phyloP scores from a whole-genome alignment of 2,113 vertebrate genomes.

The Tautogolabrus adspersus region DNA sequence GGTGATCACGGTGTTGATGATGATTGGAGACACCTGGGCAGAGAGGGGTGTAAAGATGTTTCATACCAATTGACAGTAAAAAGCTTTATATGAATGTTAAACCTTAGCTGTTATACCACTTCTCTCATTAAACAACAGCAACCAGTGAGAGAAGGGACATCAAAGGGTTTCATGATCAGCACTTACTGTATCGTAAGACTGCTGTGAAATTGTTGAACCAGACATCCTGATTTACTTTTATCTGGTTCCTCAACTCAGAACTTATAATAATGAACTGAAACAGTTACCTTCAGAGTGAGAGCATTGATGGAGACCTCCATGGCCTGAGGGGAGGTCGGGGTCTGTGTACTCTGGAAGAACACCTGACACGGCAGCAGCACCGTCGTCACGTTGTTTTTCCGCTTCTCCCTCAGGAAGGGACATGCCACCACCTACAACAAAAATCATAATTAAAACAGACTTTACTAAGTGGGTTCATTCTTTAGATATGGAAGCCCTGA shows the following conservation, averaged over 20 bases:
- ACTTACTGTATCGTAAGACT: too few relatives aligned
- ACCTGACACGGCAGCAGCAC: conserved; percentile 94
- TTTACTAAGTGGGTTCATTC: background rate
- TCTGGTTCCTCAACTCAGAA: background rate
- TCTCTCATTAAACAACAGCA: too few relatives aligned
- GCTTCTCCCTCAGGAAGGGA: conserved; percentile 90
- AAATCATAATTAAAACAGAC: background rate
- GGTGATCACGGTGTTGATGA: conserved; percentile 97
- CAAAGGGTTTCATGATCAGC: too few relatives aligned
- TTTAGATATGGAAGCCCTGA: too few relatives aligned
- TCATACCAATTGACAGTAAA: background rate
- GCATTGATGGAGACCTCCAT: conserved; percentile 89
- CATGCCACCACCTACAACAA: conserved; percentile 87
- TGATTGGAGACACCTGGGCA: conserved; percentile 95
- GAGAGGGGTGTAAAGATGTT: background rate
- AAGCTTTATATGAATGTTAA: background rate
- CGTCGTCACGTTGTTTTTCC: conserved; percentile 89
- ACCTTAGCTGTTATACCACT: too few relatives aligned
- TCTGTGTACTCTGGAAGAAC: conserved; percentile 87
- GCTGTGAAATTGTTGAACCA: too few relatives aligned
- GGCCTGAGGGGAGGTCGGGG: conserved; percentile 82
- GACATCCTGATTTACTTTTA: too few relatives aligned
- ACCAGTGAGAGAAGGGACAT: too few relatives aligned
- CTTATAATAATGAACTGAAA: background rate
- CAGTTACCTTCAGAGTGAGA: conserved; percentile 89